phyloP scores from a whole-genome alignment of 37 sponge, comb jelly and placozoan genomes.

The Eunapius fragilis region DNA sequence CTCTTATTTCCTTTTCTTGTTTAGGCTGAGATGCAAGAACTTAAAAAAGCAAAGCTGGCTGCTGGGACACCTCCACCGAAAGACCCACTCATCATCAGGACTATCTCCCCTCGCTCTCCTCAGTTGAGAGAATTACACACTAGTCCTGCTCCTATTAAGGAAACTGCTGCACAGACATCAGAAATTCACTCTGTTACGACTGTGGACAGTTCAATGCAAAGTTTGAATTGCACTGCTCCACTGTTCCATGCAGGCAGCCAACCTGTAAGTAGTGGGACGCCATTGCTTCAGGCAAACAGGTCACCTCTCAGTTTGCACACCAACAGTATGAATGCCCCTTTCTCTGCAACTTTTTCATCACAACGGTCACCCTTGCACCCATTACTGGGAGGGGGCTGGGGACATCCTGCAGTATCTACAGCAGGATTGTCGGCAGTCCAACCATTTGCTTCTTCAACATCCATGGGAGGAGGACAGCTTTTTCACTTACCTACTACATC shows the following conservation, averaged over 20 bases:
- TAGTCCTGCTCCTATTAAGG: not conserved
- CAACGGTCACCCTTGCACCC: not conserved
- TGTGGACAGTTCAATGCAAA: too few species aligned
- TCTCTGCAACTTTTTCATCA: not conserved
- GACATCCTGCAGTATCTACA: not conserved
- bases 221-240: not conserved
- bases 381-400: not conserved
- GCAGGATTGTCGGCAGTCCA: not conserved
- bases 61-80: not conserved
- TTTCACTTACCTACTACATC: not conserved
- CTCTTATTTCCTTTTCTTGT: not conserved
- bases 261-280: not conserved
- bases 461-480: not conserved
- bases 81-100: not conserved
- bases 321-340: not conserved
- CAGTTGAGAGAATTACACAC: not conserved
- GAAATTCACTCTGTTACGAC: too few species aligned
- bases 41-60: slow-evolving; percentile 11
- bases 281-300: not conserved
- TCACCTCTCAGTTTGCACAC: not conserved
- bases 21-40: slow-evolving; percentile 26
- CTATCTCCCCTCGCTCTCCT: not conserved
- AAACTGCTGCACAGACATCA: not conserved
- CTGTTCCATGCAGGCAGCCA: not conserved
- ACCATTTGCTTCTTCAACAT: not conserved